Evolutionary conservation across 2,888 invertebrate species (phyloP).

Genomic region (Acanthosepion lycidas): DNA sequence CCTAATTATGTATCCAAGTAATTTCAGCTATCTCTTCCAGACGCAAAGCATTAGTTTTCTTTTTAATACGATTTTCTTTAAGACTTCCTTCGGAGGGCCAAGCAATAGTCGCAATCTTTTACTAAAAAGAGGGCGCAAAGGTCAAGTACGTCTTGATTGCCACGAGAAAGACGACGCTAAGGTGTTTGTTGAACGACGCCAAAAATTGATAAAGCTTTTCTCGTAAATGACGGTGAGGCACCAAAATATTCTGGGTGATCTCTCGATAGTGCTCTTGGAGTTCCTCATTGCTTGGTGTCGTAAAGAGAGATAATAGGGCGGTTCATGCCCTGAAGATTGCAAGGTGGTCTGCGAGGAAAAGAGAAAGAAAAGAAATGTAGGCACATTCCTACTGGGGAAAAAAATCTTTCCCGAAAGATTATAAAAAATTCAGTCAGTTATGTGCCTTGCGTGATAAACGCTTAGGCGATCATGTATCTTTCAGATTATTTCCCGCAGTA

Average conservation of each 20-base stretch:
- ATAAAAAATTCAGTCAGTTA: too few species aligned
- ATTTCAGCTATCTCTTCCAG: too few species aligned
- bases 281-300: neutral
- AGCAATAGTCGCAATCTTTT: neutral
- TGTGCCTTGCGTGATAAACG: too few species aligned
- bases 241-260: neutral
- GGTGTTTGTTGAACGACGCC: constrained; percentile 5
- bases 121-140: neutral
- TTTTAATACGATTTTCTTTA: too few species aligned
- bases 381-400: neutral
- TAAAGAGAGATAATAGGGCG: neutral
- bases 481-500: too few species aligned
- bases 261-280: neutral
- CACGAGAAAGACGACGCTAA: neutral
- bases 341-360: neutral
- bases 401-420: too few species aligned
- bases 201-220: neutral
- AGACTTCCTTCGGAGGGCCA: neutral
- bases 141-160: neutral
- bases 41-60: too few species aligned
- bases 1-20: too few species aligned
- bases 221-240: neutral
- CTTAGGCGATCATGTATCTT: too few species aligned
- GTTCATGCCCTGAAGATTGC: neutral
- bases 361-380: neutral